Evolutionary conservation across 2,113 vertebrate species (phyloP).

Genomic region (Forbesichthys agassizii): DNA sequence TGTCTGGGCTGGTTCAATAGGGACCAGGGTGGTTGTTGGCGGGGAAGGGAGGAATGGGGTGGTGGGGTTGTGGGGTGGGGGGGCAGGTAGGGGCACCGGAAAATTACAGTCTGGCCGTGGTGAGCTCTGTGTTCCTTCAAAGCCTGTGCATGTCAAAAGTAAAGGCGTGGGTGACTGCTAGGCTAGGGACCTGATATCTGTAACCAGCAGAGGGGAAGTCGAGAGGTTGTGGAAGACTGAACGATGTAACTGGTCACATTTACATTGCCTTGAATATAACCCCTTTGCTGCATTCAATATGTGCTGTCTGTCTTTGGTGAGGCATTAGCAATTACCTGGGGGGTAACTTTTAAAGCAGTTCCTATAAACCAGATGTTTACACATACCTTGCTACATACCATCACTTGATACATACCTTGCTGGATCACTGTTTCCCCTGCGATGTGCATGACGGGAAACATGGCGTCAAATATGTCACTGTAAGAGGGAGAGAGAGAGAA

Average conservation of each 20-base stretch:
- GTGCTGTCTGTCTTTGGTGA: neutral
- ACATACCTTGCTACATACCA: conserved; percentile 10
- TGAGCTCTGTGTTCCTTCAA: conserved; percentile 53
- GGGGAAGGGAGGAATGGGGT: conserved; percentile 40
- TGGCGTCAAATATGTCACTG: conserved; percentile 98
- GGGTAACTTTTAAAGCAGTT: too few relatives aligned
- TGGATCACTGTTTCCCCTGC: conserved; percentile 96
- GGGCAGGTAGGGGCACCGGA: conserved; percentile 30
- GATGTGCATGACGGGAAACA: conserved; percentile 97
- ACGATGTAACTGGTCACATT: neutral
- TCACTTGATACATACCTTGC: conserved; percentile 78
- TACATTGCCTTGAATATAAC: neutral
- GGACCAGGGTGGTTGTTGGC: conserved; percentile 16
- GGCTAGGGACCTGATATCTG: conserved; percentile 34
- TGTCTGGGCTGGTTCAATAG: conserved; percentile 21
- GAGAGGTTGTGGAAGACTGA: conserved; percentile 14
- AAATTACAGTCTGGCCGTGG: conserved; percentile 46
- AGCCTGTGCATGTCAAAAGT: conserved; percentile 33
- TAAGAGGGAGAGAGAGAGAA: conserved; percentile 43
- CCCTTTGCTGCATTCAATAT: neutral
- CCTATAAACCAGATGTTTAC: neutral
- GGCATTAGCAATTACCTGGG: too few relatives aligned
- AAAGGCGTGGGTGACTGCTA: conserved; percentile 28
- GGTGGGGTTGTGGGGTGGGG: conserved; percentile 30
- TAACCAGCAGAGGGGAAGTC: conserved; percentile 18